phyloP scores from a whole-genome alignment of 2,113 vertebrate species.

The Ariopsis seemanni region DNA sequence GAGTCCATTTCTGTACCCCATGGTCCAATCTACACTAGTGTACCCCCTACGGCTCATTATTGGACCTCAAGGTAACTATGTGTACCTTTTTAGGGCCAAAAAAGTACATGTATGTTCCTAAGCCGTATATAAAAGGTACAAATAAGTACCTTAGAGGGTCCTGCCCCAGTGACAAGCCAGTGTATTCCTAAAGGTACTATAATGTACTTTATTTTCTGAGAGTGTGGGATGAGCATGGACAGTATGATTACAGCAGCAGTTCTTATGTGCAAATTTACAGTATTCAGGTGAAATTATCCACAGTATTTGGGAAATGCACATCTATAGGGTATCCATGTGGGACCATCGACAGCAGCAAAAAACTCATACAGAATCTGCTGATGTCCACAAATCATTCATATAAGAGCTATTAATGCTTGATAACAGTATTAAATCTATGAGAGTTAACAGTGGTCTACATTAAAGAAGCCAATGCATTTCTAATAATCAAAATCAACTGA shows the following conservation, averaged over 20 bases:
- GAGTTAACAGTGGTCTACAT: background rate
- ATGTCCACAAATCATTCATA: background rate
- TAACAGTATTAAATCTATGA: background rate
- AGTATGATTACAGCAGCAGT: background rate
- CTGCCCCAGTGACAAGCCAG: no score
- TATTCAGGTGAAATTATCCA: background rate
- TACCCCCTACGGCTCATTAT: no score
- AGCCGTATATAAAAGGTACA: no score
- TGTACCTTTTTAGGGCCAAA: no score
- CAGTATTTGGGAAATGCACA: background rate
- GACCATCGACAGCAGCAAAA: background rate
- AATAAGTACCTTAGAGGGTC: no score
- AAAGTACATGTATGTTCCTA: no score
- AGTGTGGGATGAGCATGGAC: background rate
- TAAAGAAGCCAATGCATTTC: background rate
- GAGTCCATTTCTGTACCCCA: no score
- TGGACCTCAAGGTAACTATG: no score
- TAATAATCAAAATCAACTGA: background rate
- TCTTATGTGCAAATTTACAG: background rate
- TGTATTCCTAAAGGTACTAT: no score
- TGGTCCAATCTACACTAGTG: no score
- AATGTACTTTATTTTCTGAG: no score
- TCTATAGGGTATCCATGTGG: background rate
- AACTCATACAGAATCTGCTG: background rate
- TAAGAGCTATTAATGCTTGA: background rate